Conservation (phyloP, 2,888 invertebrate genomes). For the Lucinisca nassula region DNA sequence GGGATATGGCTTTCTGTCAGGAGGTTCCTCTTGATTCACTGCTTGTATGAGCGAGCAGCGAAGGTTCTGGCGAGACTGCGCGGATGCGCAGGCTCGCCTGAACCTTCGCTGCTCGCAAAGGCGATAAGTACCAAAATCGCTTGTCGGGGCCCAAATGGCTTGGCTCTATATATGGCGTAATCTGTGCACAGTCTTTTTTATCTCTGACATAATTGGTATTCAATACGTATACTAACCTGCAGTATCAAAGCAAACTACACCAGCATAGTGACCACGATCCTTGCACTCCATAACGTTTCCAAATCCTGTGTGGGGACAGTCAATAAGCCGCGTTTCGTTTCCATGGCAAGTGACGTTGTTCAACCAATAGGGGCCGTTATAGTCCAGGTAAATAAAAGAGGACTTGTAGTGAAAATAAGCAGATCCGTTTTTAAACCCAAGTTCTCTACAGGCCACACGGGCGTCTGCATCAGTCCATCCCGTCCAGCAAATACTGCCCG, state of each 20-base stretch:
- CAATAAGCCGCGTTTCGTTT: conserved; percentile 70
- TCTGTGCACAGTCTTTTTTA: too few species aligned
- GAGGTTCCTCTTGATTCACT: too few species aligned
- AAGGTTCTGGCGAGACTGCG: too few species aligned
- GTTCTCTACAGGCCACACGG: conserved; percentile 77
- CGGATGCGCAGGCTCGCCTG: too few species aligned
- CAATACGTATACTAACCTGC: too few species aligned
- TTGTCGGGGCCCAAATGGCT: too few species aligned
- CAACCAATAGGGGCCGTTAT: conserved; percentile 90
- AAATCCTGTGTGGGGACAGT: conserved; percentile 76
- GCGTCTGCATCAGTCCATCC: conserved; percentile 81
- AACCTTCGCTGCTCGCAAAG: too few species aligned
- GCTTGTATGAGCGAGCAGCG: too few species aligned
- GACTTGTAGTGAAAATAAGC: conserved; percentile 82
- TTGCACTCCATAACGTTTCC: conserved; percentile 77
- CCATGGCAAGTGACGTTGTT: conserved; percentile 76
- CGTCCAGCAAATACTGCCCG: conserved; percentile 81
- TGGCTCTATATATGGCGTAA: too few species aligned
- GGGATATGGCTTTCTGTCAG: too few species aligned
- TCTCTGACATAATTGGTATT: too few species aligned
- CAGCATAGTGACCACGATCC: conserved; percentile 76
- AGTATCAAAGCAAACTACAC: conserved; percentile 78
- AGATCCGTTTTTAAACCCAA: conserved; percentile 79
- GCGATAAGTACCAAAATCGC: too few species aligned
- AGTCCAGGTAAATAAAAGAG: conserved; percentile 70